Conservation (phyloP, 2,797 vertebrate genomes). For the Buphagus erythrorhynchus region DNA sequence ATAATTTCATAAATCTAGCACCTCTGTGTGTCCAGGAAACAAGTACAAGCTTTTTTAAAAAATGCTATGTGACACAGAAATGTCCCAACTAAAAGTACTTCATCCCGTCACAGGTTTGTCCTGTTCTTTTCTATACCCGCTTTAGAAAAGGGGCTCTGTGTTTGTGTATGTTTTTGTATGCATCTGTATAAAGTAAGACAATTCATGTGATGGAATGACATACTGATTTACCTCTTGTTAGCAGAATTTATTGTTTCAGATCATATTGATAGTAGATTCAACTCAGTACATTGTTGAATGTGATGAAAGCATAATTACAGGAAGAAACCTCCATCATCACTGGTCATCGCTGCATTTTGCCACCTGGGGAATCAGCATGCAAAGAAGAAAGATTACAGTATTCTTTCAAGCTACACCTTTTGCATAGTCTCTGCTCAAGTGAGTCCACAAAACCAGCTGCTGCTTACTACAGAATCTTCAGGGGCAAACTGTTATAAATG, state of each 20-base stretch:
- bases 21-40: neutral
- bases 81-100: neutral
- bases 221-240: neutral
- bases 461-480: neutral
- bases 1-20: neutral
- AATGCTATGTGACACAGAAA: neutral
- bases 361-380: neutral
- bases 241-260: neutral
- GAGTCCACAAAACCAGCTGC: neutral
- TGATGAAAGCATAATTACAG: neutral
- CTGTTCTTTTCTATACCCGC: neutral
- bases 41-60: neutral
- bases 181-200: neutral
- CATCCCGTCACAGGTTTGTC: neutral
- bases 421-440: neutral
- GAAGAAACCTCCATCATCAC: neutral
- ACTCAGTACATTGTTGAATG: neutral
- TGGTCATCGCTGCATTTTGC: neutral
- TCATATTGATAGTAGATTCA: neutral
- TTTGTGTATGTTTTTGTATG: no score
- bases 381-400: neutral
- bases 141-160: neutral
- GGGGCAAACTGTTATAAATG: neutral
- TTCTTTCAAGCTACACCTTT: neutral
- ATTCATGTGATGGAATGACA: neutral